phyloP scores from a whole-genome alignment of 2,113 vertebrate genomes.

The Petromus typicus region DNA sequence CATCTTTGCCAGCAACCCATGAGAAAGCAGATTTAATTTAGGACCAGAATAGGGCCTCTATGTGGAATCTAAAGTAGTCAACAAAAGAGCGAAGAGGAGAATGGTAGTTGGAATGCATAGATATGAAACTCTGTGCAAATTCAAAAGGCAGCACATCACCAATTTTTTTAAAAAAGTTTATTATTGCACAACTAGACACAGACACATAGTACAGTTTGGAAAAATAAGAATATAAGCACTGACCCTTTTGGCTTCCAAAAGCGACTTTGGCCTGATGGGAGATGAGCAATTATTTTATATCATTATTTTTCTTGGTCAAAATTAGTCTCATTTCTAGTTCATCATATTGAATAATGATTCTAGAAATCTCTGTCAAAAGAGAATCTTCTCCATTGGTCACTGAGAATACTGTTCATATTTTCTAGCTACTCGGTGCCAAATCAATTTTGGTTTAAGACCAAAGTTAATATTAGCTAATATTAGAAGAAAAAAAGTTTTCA shows the following conservation, averaged over 20 bases:
- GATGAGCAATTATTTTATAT: not conserved
- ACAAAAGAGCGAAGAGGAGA: not conserved
- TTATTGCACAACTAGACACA: not conserved
- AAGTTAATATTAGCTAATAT: conserved; percentile 85
- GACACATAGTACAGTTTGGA: not conserved
- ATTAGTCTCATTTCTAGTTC: not conserved
- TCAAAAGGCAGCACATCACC: not conserved
- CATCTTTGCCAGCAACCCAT: not conserved
- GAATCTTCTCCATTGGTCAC: not conserved
- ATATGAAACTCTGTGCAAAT: not conserved
- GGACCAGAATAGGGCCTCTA: not conserved
- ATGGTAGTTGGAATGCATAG: not conserved
- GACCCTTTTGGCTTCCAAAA: not conserved
- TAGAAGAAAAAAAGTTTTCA: conserved; percentile 75
- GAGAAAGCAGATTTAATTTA: not conserved
- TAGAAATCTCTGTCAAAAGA: conserved; percentile 54
- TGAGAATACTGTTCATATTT: conserved; percentile 44
- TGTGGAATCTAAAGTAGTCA: not conserved
- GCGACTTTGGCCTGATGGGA: not conserved
- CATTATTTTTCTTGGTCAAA: conserved; percentile 46
- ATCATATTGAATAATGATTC: conserved; percentile 17
- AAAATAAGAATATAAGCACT: conserved; percentile 35
- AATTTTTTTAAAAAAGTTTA: not conserved
- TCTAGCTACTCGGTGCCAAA: conserved; percentile 69
- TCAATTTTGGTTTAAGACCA: conserved; percentile 78